These are phyloP conservation scores for Buathra laborator DNA, from an alignment of 2,888 invertebrate genomes.

Conservation along the genomic window DNA sequence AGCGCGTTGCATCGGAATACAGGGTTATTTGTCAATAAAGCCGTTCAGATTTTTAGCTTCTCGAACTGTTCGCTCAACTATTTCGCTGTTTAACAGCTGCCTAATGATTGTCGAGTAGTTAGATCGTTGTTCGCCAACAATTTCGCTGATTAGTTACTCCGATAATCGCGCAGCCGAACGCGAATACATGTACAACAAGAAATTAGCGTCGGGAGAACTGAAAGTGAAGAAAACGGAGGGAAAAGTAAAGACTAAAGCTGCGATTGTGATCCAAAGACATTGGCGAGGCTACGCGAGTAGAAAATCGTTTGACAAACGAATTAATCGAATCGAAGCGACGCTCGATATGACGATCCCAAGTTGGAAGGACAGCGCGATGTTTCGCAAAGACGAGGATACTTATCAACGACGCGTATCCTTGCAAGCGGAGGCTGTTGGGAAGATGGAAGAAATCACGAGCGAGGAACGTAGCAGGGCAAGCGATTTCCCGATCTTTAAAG, in stretches of 20 bases:
- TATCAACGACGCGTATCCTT: conserved; percentile 74
- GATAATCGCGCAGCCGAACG: conserved; percentile 63
- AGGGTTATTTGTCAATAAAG: conserved; percentile 62
- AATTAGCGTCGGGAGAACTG: conserved; percentile 66
- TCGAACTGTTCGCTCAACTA: too few relatives aligned
- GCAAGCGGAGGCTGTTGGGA: conserved; percentile 84
- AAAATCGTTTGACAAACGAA: conserved; percentile 84
- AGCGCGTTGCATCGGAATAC: conserved; percentile 69
- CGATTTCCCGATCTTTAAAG: too few relatives aligned
- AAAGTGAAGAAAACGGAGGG: conserved; percentile 62
- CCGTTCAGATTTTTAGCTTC: too few relatives aligned
- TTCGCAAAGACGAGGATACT: conserved; percentile 85
- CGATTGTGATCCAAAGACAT: conserved; percentile 83
- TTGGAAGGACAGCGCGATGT: conserved; percentile 85
- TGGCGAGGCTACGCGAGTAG: conserved; percentile 86
- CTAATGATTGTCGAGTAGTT: too few relatives aligned
- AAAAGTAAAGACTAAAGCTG: conserved; percentile 74
- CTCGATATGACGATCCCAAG: conserved; percentile 88
- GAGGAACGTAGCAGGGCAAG: conserved; percentile 74
- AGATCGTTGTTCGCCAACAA: background rate
- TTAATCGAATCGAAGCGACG: conserved; percentile 85
- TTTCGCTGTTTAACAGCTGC: too few relatives aligned
- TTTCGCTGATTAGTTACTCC: background rate
- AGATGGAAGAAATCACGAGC: conserved; percentile 80
- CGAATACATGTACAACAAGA: conserved; percentile 68